Evolutionary conservation across 2,888 invertebrate genomes (phyloP).

Genomic region (Polydrusus pterygomalis): DNA sequence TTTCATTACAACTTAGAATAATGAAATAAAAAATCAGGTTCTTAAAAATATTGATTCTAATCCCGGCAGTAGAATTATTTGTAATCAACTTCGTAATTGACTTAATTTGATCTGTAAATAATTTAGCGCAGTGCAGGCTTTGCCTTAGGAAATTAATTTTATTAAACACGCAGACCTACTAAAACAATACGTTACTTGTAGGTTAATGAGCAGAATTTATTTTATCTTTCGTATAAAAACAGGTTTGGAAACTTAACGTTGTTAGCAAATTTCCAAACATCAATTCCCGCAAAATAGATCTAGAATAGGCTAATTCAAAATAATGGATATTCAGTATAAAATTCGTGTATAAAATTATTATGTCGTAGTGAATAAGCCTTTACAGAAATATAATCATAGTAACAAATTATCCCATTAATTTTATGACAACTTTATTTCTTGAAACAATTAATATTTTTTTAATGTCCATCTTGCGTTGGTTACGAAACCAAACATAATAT

Average conservation of each 20-base stretch:
- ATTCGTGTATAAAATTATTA: neutral
- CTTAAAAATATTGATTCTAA: too few species aligned
- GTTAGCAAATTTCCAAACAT: constrained; percentile 7
- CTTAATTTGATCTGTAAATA: constrained; percentile 21
- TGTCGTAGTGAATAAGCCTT: too few species aligned
- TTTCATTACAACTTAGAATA: too few species aligned
- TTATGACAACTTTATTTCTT: too few species aligned
- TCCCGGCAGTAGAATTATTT: too few species aligned
- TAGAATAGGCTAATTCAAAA: neutral
- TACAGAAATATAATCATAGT: too few species aligned
- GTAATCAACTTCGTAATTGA: too few species aligned
- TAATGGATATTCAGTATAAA: neutral
- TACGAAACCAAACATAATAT: too few species aligned
- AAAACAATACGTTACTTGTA: constrained; percentile 33
- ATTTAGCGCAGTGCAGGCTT: constrained; percentile 35
- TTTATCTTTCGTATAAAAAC: constrained; percentile 2
- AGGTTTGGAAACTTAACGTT: neutral
- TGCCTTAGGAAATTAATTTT: constrained; percentile 26
- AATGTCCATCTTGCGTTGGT: too few species aligned
- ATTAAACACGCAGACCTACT: constrained; percentile 45
- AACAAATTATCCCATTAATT: too few species aligned
- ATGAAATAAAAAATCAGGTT: too few species aligned
- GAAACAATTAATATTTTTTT: too few species aligned
- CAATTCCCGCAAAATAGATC: neutral
- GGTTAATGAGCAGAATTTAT: constrained; percentile 19